Percentiles rank a stretch among this genome's conserved stretches.
These are phyloP conservation scores for Halocynthia aurantium DNA, from an alignment of 23 tunicate species.

Conservation along the genomic window DNA sequence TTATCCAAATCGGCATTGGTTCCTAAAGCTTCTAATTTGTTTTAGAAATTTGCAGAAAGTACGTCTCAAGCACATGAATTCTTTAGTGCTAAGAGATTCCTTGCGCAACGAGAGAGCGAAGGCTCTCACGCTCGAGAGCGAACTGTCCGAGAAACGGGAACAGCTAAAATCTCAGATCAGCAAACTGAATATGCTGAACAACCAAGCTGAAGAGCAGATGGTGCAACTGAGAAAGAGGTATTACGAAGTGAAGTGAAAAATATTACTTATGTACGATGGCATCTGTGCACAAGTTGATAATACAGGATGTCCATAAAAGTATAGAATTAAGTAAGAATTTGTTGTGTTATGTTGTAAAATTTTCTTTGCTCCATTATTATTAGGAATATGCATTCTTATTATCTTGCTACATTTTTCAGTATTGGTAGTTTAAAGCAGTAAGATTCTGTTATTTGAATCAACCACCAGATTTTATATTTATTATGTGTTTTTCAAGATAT, in stretches of 20 bases:
- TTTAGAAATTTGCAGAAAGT: slow-evolving; percentile 77
- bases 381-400: too few species aligned
- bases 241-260: not conserved
- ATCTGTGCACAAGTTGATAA: too few species aligned
- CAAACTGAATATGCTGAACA: slow-evolving; percentile 82
- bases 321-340: too few species aligned
- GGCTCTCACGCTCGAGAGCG: slow-evolving; percentile 49
- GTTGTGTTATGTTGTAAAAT: too few species aligned
- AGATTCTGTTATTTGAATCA: too few species aligned
- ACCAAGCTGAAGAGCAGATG: slow-evolving; percentile 94
- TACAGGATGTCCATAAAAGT: too few species aligned
- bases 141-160: slow-evolving; percentile 73
- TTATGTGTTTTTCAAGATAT: slow-evolving; percentile 2
- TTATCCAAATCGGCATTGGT: not conserved
- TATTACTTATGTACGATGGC: too few species aligned
- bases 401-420: too few species aligned
- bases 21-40: not conserved
- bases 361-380: too few species aligned
- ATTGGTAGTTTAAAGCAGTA: too few species aligned
- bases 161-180: slow-evolving; percentile 87
- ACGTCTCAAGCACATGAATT: slow-evolving; percentile 61
- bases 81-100: slow-evolving; percentile 68
- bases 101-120: slow-evolving; percentile 78
- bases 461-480: not conserved
- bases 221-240: slow-evolving; percentile 83